Percentiles rank a stretch among this genome's conserved stretches.
Conservation (phyloP, 2,888 invertebrate species). For the Polydesmus complanatus region DNA sequence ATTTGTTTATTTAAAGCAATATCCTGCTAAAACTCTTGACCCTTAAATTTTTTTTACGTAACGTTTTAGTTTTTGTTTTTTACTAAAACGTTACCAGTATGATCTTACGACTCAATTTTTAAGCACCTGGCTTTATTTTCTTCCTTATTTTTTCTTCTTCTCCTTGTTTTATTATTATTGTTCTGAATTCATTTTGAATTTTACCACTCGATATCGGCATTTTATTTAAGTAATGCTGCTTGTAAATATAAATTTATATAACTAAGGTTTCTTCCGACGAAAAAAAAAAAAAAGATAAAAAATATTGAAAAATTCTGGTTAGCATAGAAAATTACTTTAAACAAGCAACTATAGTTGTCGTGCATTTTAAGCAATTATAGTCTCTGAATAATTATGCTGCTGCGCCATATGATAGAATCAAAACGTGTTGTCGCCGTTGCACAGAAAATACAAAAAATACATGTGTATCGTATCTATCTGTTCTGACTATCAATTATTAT, state of each 20-base stretch:
- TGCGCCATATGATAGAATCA: too few species aligned
- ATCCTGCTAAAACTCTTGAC: too few species aligned
- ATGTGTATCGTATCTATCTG: too few species aligned
- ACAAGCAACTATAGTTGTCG: neutral
- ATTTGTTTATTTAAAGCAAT: too few species aligned
- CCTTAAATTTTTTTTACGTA: too few species aligned
- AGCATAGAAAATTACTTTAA: neutral
- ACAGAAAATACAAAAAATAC: too few species aligned
- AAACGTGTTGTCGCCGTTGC: too few species aligned
- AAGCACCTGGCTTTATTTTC: neutral
- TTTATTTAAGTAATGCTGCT: neutral
- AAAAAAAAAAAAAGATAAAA: neutral
- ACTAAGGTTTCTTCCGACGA: neutral
- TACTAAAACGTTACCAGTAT: too few species aligned
- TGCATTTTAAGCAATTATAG: neutral
- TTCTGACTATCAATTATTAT: too few species aligned
- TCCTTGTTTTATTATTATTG: neutral
- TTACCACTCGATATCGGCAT: neutral
- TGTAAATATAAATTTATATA: neutral
- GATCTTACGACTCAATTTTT: too few species aligned
- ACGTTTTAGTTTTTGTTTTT: too few species aligned
- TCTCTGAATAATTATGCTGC: neutral
- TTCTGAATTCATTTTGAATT: neutral
- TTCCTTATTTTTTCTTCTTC: neutral
- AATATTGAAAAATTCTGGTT: neutral